phyloP scores from a whole-genome alignment of 2,113 vertebrate species.

The Phyllostomus hastatus region DNA sequence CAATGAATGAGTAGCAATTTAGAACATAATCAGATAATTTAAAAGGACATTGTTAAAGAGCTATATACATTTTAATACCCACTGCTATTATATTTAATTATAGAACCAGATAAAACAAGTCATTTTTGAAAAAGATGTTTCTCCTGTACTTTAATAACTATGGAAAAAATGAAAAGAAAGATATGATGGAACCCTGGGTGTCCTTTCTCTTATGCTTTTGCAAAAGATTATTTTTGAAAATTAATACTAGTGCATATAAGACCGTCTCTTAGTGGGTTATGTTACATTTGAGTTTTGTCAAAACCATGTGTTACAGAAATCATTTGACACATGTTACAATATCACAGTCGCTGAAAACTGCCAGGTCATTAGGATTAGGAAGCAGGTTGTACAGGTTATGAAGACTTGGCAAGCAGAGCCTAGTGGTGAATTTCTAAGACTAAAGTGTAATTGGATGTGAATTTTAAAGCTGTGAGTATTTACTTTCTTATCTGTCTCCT shows the following conservation, averaged over 20 bases:
- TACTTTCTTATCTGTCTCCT: background rate
- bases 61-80: background rate
- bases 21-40: background rate
- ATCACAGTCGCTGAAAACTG: background rate
- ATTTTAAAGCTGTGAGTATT: background rate
- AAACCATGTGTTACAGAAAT: background rate
- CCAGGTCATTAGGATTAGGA: background rate
- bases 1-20: background rate
- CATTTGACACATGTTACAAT: background rate
- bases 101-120: slow-evolving; percentile 34
- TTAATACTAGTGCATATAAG: background rate
- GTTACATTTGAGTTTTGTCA: slow-evolving; percentile 30
- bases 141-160: background rate
- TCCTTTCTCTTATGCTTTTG: background rate
- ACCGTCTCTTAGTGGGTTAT: background rate
- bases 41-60: slow-evolving; percentile 26
- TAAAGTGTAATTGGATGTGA: background rate
- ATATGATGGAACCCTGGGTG: background rate
- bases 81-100: background rate
- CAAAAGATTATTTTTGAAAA: slow-evolving; percentile 37
- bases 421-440: background rate
- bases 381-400: background rate
- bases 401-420: background rate
- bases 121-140: background rate
- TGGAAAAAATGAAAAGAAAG: slow-evolving; percentile 10